Evolutionary conservation across 1,140 invertebrate genomes (phyloP).

Genomic region (Proctacanthus coquilletti): DNA sequence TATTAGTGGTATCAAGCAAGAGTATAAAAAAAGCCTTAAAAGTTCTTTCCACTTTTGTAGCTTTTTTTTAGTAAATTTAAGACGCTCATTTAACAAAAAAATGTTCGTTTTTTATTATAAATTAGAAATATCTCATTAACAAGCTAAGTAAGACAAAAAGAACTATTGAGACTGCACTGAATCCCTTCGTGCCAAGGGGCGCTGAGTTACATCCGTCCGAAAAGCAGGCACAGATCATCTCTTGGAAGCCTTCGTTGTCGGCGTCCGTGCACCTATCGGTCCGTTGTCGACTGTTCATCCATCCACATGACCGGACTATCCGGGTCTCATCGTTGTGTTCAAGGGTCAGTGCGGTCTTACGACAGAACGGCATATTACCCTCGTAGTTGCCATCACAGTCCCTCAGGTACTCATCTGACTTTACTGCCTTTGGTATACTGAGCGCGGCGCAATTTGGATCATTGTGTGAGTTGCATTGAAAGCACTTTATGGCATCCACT

Average conservation of each 20-base stretch:
- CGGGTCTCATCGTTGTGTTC: slow-evolving; percentile 30
- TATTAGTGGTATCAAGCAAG: too few relatives aligned
- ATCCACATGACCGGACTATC: slow-evolving; percentile 36
- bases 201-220: slow-evolving; percentile 34
- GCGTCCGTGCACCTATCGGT: slow-evolving; percentile 30
- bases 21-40: too few relatives aligned
- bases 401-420: slow-evolving; percentile 16
- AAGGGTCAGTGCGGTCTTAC: slow-evolving; percentile 24
- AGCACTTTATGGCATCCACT: slow-evolving; percentile 52
- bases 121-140: background rate
- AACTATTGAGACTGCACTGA: background rate
- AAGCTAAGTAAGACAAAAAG: too few relatives aligned
- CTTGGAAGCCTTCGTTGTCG: slow-evolving; percentile 37
- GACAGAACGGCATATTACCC: slow-evolving; percentile 14
- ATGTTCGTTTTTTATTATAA: too few relatives aligned
- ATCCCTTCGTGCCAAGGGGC: background rate
- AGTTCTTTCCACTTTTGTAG: too few relatives aligned
- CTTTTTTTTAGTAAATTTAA: too few relatives aligned
- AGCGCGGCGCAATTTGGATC: slow-evolving; percentile 47
- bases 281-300: slow-evolving; percentile 18
- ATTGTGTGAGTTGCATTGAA: slow-evolving; percentile 63
- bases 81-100: too few relatives aligned
- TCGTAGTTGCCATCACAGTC: slow-evolving; percentile 11
- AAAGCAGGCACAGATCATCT: slow-evolving; percentile 38
- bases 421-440: slow-evolving; percentile 8